phyloP scores from a whole-genome alignment of 2,797 vertebrate species.

The Phylloscopus collybita region DNA sequence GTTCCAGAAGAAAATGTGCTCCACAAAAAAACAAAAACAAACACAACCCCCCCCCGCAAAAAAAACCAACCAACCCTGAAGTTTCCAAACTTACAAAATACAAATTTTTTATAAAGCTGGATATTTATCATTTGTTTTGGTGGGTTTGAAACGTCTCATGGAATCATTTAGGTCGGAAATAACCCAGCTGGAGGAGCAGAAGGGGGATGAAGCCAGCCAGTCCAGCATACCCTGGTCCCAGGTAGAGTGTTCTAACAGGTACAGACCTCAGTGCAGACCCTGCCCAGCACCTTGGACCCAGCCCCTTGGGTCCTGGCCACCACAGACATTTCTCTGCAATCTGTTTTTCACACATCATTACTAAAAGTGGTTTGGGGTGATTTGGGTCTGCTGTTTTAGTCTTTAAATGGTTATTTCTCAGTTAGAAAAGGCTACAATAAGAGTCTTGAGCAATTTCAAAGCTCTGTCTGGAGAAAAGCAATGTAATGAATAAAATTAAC shows the following conservation, averaged over 20 bases:
- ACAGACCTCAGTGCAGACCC: accelerated
- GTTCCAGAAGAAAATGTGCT: not conserved
- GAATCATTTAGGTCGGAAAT: not conserved
- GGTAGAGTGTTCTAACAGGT: accelerated
- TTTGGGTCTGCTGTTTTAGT: not conserved
- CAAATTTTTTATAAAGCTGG: not conserved
- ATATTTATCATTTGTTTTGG: not conserved
- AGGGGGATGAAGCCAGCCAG: not conserved
- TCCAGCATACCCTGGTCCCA: not conserved
- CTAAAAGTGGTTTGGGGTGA: accelerated
- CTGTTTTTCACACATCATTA: accelerated
- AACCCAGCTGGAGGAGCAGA: not conserved
- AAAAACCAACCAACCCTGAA: too few relatives aligned
- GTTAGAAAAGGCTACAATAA: not conserved
- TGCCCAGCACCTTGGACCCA: not conserved
- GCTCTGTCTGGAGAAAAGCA: not conserved
- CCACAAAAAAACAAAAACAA: not conserved
- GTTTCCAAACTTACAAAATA: not conserved
- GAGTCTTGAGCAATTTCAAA: not conserved
- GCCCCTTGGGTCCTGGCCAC: too few relatives aligned
- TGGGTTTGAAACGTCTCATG: not conserved
- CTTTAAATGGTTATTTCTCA: not conserved
- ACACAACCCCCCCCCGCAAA: too few relatives aligned
- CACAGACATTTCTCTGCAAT: not conserved
- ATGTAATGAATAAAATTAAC: not conserved